phyloP scores from a whole-genome alignment of 2,888 invertebrate species.

The Gastracanthus pulcherrimus region DNA sequence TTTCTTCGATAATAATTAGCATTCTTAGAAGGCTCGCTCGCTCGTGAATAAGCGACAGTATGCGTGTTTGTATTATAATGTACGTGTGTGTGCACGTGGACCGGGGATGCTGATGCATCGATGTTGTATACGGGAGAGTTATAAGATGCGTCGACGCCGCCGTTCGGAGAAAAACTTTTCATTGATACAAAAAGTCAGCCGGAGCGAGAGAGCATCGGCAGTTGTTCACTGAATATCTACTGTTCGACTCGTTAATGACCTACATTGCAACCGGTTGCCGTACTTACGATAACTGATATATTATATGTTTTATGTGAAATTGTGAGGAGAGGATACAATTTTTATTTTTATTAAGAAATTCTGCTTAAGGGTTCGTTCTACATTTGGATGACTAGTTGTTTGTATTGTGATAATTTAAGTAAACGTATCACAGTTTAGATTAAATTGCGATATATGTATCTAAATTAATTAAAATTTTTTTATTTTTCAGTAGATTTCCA shows the following conservation, averaged over 20 bases:
- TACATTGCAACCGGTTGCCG: slow-evolving; percentile 29
- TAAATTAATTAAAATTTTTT: no score
- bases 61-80: not conserved
- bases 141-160: no score
- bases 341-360: not conserved
- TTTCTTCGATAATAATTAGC: slow-evolving; percentile 35
- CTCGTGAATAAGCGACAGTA: not conserved
- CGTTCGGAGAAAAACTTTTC: slow-evolving; percentile 12
- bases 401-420: no score
- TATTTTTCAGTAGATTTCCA: no score
- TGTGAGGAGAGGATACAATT: not conserved
- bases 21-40: slow-evolving; percentile 8
- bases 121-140: no score
- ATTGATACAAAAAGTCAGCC: not conserved
- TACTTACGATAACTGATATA: not conserved
- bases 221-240: not conserved
- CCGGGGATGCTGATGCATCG: no score
- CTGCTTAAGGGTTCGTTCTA: not conserved
- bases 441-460: no score
- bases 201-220: not conserved
- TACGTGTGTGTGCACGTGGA: no score
- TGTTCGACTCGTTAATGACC: slow-evolving; percentile 27
- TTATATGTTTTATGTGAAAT: not conserved
- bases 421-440: no score
- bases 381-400: no score